Evolutionary conservation across 2,113 vertebrate species (phyloP), one percentile per base, ranked within the genome.

Genomic region (Cryptomyrus ogoouensis): DNA sequence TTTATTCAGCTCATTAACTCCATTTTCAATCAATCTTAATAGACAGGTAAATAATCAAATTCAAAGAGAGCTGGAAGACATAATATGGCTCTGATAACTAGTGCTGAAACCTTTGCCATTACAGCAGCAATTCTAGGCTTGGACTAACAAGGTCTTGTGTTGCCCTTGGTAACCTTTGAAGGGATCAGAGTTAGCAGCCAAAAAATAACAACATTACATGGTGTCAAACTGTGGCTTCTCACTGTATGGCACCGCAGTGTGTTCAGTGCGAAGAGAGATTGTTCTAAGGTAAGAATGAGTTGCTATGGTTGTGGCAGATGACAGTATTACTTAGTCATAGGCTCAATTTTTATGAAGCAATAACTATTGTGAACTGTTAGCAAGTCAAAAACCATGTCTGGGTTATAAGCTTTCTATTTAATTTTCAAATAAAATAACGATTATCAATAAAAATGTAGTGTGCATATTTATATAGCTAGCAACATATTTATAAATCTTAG

Each of bases 171-270:
- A 35, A 87, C 49, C 85, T 53, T 35, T 87, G 50, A 35, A 15
- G 49, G 44, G 44, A 47, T 24, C 39, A 84, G 77, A 44, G 77
- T 47, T 21, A 84, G 24, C 1, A 52, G 84, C 84, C 47, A 87
- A 53, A 52, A 87, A 35, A 87, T 87, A 53, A 87, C 46, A 3
- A 27, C 24, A 87, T 87, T 87, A 87, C 27, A 87, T 31, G 85
- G 49, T 87, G 49, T 53, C 49, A 52, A 31, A 87, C 49, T 9
- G 27, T 53, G 49, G 49, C 15, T 53, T 46, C 49, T 35, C 85
- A 52, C 46, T 52, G 24, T 4, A 46, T 31, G 47, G 13, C 12
- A 17, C 27, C 0, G 12, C 49, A 27, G 24, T 52, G 49, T 35
- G 49, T 50, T 52, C 49, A 49, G 49, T 27, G 49, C 2, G 24